Base-by-base conservation (phyloP, 2,888 invertebrate species). In the Machimus rusticus region DNA sequence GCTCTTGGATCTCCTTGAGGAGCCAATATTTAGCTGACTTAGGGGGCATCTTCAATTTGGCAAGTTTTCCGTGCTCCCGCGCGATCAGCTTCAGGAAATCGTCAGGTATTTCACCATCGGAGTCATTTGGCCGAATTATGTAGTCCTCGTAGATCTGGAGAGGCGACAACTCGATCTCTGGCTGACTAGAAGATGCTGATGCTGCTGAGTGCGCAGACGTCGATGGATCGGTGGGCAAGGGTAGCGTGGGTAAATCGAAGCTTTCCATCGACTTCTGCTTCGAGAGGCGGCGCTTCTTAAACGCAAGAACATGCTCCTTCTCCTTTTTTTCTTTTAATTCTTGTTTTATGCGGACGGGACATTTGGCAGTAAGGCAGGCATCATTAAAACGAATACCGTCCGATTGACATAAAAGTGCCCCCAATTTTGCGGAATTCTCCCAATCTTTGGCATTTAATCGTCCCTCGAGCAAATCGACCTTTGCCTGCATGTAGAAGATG, bases 1-100 rank as follows among this genome's bases (percentile, higher is more conserved):
- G 92, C 89, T 95, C 95, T 6, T 97, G 96, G 87, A 96, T 96
- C 92, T 96, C 96, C 91, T 97, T 96, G 79, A 98, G 93, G 66
- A 98, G 92, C 94, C 96, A 96, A 93, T 98, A 98, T 91, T 97
- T 96, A 2, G 97, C 97, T 66, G 96, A 95, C n/a, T 95, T 95
- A 9, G 95, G 93, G 88, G 95, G 94, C 95, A 96, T 96, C 16
- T 94, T 90, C 66, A 92, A 87, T 87, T 91, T 94, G 91, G 93
- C 90, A 82, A 94, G 90, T 87, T 92, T 92, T 81, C 91, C 91
- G 88, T 93, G 93, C 88, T 93, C 92, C 37, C 88, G 86, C 57
- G 93, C 93, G 31, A 93, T 92, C 89, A 91, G 90, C 9, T 90
- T 90, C 19, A 92, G 90, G 88, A 91, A 92, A 39, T 92, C 91